Base-by-base conservation (phyloP, 1,140 invertebrate genomes). In the Notospermus geniculatus region DNA sequence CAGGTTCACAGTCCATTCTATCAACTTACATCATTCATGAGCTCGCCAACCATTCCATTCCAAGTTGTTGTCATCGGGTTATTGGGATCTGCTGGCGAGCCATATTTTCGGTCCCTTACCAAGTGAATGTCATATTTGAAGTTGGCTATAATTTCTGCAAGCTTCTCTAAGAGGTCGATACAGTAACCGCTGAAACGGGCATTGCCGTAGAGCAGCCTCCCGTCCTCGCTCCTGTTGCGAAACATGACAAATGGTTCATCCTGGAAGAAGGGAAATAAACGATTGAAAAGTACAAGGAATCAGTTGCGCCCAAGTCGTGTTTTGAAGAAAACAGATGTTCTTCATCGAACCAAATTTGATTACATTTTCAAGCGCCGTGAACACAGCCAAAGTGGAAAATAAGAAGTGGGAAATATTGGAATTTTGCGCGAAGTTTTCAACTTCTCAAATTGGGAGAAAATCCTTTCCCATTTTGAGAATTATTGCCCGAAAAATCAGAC, bases 101-200 rank as follows among this genome's bases (percentile, higher is more conserved):
- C 95, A 71, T 97, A 97, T 87, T 92, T 92, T 71, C 92, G 90
- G 79, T 97, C 95, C 1, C 91, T 91, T 0, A 97, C 95, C 28
- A 95, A 80, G 60, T 89, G 85, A 58, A 97, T 90, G 52, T 86
- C 86, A 76, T 95, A 97, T 70, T 94, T 90, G 82, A 97, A 97
- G 22, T 93, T 92, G 22, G 32, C 5, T 4, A 93, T 63, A 52
- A 73, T 66, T 36, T 67, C 61, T 1, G 63, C 60, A 17, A 72
- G 61, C 41, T 65, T 54, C 13, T 32, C 19, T 27, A 69, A 53
- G 25, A 72, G 46, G 57, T 72, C 70, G 29, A 72, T 64, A 41
- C 68, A 71, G 55, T 60, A 67, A 23, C 65, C 65, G 15, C 54
- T 54, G 39, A 58, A 66, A 5, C 60, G 29, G 13, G 55, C 64